phyloP scores from a whole-genome alignment of 2,888 invertebrate species.

The Sinotaia quadrata region DNA sequence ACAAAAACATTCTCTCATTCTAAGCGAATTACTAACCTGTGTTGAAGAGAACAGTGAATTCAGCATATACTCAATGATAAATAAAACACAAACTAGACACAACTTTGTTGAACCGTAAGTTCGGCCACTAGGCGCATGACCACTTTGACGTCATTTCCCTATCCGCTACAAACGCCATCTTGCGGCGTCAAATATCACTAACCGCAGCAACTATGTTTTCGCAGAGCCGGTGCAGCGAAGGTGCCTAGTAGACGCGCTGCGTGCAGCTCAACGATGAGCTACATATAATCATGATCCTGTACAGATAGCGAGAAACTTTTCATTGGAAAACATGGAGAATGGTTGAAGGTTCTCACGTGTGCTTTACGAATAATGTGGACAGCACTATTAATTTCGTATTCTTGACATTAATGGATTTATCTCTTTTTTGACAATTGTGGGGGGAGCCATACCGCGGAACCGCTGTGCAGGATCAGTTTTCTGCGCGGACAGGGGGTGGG shows the following conservation, averaged over 20 bases:
- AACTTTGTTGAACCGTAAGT: not conserved
- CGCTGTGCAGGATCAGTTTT: conserved; percentile 20
- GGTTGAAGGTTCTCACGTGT: conserved; percentile 31
- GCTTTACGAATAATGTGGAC: conserved; percentile 1
- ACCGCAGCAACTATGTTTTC: conserved; percentile 23
- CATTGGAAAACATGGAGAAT: conserved; percentile 41
- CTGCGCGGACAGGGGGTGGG: conserved; percentile 26
- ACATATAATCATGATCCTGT: conserved; percentile 7
- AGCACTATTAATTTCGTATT: conserved; percentile 13
- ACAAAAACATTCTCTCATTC: too few relatives aligned
- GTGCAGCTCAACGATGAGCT: conserved; percentile 17
- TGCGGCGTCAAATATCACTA: conserved; percentile 15
- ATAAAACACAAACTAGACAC: not conserved
- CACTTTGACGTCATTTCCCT: conserved; percentile 26
- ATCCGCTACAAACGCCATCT: conserved; percentile 21
- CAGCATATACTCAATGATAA: not conserved
- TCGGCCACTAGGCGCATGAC: conserved; percentile 24
- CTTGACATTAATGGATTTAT: conserved; percentile 23
- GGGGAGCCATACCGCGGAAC: conserved; percentile 18
- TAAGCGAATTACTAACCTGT: too few relatives aligned
- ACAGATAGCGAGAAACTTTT: conserved; percentile 18
- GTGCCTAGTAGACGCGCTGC: conserved; percentile 11
- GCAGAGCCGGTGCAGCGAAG: conserved; percentile 22
- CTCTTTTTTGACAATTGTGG: conserved; percentile 21
- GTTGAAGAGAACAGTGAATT: not conserved